Base-by-base conservation (phyloP, 2,888 invertebrate species). In the Drosophila leonis region DNA sequence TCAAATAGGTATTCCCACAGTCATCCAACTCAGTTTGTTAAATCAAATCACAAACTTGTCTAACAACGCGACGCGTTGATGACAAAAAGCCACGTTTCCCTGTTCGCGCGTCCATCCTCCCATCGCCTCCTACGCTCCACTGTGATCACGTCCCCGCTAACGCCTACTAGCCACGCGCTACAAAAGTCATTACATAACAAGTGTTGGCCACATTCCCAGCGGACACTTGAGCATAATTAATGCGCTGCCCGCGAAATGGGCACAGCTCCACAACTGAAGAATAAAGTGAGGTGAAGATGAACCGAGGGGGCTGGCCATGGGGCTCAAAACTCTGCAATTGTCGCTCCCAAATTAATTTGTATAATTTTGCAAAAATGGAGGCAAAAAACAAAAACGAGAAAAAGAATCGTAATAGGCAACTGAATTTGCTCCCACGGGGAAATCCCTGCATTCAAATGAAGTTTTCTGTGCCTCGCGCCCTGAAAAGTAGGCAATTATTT, bases 151-250 rank as follows among this genome's bases (percentile, higher is more conserved):
- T 7, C 39, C 6, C n/a, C 29, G 5, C 20, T 44, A 5, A n/a
- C 31, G 42, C 15, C 56, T 8, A 31, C n/a, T 65, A n/a, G n/a
- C n/a, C n/a, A 48, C 24, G 49, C 24, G 42, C 63, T 76, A 81
- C 88, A 88, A 90, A 90, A 90, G 86, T 86, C 88, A 86, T 90
- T 90, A 88, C 79, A 83, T 77, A 79, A 83, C 86, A 86, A 88
- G 86, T 89, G 88, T 88, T 85, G 90, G 86, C 86, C 86, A 88
- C 86, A 85, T 89, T 90, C 86, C 86, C 86, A 90, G 65, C 75
- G 86, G 86, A 90, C 90, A 88, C 86, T 86, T 86, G 83, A 90
- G 86, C 86, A 90, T 86, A 90, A 86, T 86, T 86, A 86, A 90
- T 86, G 88, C 72, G 72, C 68, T 75, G 88, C 84, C 73, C 77